Base-by-base conservation (phyloP, 2,888 invertebrate genomes). In the Agrilus biguttatus region DNA sequence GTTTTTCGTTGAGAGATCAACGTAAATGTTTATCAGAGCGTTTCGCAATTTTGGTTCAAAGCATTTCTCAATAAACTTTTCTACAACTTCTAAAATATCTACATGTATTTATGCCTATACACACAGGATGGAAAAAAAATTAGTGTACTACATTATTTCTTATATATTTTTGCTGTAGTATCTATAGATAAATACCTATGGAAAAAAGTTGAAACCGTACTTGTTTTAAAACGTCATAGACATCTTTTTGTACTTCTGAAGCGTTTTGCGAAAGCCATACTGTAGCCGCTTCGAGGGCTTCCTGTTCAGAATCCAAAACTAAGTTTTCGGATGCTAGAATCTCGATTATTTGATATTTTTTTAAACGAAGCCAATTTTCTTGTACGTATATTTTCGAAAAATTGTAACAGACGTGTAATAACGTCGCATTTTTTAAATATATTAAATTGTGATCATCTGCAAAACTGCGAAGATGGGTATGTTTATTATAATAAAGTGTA, bases 241-340 rank as follows among this genome's bases (percentile, higher is more conserved):
- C 84, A 61, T 80, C 83, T 47, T 83, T 78, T 49, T 88, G 75
- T 42, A 93, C 74, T 41, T 79, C 74, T 14, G 77, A 68, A 13
- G 86, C 78, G 58, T 90, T 85, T 57, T 87, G 82, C 50, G 80
- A 79, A 39, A 93, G 77, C 93, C 93, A 93, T 51, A 83, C 76
- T 51, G 92, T 69, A 14, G 90, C 91, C 43, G 88, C 84, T 61
- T 83, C 79, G 61, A 91, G 80, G 46, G 87, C 90, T 77, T 92
- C 87, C 58, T 81, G 80, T 71, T 92, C 92, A 50, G 82, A 83
- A 60, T 91, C 89, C 42, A 93, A 85, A 60, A 82, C 81, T 43
- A 93, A 73, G 61, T 84, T 75, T 69, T 93, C 92, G 47, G 90
- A 90, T 52, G 80, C 77, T 41, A 93, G 68, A 53, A 93, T 75